Percentiles rank a stretch among this genome's conserved stretches.
Evolutionary conservation across 2,113 vertebrate species (phyloP).

Genomic region (Dromiciops gliroides): DNA sequence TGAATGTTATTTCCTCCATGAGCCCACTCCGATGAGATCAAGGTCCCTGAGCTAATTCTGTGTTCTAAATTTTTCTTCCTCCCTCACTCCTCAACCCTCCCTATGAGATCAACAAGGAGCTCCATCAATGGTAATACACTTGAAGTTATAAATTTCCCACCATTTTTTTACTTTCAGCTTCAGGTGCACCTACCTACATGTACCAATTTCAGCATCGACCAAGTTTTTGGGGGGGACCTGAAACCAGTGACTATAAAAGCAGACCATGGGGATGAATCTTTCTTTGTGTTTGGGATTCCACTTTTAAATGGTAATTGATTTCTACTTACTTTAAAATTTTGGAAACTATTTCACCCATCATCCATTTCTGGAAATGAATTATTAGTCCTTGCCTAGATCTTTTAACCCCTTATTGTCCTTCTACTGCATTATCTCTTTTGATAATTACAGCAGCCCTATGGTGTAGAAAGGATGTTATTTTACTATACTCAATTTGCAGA

Average conservation of each 20-base stretch:
- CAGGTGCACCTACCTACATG: slow-evolving; percentile 85
- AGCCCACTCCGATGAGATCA: too few relatives aligned
- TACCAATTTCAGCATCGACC: slow-evolving; percentile 89
- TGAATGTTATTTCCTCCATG: too few relatives aligned
- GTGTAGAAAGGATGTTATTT: neutral
- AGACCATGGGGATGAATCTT: slow-evolving; percentile 87
- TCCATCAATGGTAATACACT: neutral
- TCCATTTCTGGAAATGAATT: neutral
- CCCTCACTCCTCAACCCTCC: too few relatives aligned
- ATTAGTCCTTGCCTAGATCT: neutral
- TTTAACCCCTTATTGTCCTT: neutral
- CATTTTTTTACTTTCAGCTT: slow-evolving; percentile 77
- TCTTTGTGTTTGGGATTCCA: slow-evolving; percentile 84
- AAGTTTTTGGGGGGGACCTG: neutral
- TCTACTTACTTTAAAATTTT: slow-evolving; percentile 38
- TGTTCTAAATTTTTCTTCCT: too few relatives aligned
- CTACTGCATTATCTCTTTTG: neutral
- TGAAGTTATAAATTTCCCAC: neutral
- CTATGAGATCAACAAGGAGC: too few relatives aligned
- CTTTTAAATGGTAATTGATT: slow-evolving; percentile 79
- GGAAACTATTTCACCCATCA: neutral
- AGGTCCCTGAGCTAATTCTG: too few relatives aligned
- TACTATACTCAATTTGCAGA: neutral
- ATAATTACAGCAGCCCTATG: neutral
- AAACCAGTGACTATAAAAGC: slow-evolving; percentile 85